Evolutionary conservation across 2,113 vertebrate species (phyloP).

Genomic region (Lepisosteus oculatus): DNA sequence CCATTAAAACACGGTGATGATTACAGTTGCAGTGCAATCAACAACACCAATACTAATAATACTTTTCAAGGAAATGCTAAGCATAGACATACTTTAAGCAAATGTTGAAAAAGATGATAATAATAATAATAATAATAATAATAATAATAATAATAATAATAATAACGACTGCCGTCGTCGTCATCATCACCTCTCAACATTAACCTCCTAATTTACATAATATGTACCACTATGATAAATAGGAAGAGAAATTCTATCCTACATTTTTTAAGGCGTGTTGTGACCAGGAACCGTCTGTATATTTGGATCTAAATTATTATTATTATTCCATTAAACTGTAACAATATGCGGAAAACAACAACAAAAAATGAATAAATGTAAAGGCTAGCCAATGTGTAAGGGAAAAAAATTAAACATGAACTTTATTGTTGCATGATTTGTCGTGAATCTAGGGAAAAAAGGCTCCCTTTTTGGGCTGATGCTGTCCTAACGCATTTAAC

Average conservation of each 20-base stretch:
- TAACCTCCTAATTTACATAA: too few relatives aligned
- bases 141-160: not conserved
- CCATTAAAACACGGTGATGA: constrained; percentile 20
- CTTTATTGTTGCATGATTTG: constrained; percentile 58
- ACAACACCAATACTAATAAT: constrained; percentile 8
- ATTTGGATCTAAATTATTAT: too few relatives aligned
- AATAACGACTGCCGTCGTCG: not conserved
- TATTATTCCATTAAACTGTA: too few relatives aligned
- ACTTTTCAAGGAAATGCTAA: constrained; percentile 8
- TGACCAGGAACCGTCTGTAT: too few relatives aligned
- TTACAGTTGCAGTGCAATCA: constrained; percentile 39
- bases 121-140: not conserved
- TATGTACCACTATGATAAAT: too few relatives aligned
- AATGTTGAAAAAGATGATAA: not conserved
- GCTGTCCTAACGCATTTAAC: constrained; percentile 99
- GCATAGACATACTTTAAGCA: not conserved
- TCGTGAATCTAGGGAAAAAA: constrained; percentile 48
- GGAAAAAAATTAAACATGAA: constrained; percentile 32
- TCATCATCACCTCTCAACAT: too few relatives aligned
- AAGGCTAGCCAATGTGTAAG: constrained; percentile 13
- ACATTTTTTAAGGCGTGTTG: too few relatives aligned
- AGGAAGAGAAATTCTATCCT: too few relatives aligned
- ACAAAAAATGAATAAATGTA: too few relatives aligned
- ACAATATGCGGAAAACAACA: not conserved
- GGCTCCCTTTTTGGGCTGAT: constrained; percentile 73